These are phyloP conservation scores for Neoascia interrupta DNA, from an alignment of 2,888 invertebrate species.

Conservation along the genomic window DNA sequence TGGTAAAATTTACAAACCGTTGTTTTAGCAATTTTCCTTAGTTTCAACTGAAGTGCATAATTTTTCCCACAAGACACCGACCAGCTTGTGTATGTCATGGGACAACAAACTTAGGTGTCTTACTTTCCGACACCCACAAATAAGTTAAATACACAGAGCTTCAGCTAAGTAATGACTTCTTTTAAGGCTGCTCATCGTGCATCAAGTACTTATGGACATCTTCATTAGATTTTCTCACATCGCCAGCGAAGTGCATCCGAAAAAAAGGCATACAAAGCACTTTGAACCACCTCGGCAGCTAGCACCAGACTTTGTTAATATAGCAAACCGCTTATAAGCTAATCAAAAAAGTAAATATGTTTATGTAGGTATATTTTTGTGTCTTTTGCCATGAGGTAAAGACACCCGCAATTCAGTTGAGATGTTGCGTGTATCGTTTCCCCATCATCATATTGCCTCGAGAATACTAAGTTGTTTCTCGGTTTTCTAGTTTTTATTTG, in stretches of 20 bases:
- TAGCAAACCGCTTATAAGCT: constrained; percentile 38
- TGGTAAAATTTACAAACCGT: no score
- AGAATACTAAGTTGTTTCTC: neutral
- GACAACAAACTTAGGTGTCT: neutral
- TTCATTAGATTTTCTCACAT: constrained; percentile 30
- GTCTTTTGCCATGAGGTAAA: neutral
- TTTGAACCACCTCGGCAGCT: constrained; percentile 23
- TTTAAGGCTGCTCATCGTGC: neutral
- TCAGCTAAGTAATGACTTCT: constrained; percentile 4
- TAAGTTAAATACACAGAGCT: constrained; percentile 19
- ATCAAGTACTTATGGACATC: no score
- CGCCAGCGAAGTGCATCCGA: constrained; percentile 24
- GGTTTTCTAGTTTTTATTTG: constrained; percentile 18
- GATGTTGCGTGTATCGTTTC: constrained; percentile 7
- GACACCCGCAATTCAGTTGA: constrained; percentile 32
- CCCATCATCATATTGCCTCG: constrained; percentile 7
- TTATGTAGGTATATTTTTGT: constrained; percentile 27
- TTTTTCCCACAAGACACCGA: neutral
- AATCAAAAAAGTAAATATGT: constrained; percentile 38
- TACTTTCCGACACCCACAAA: no score
- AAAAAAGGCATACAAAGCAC: constrained; percentile 7
- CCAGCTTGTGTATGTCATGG: neutral
- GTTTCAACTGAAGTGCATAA: no score
- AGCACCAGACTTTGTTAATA: constrained; percentile 7
- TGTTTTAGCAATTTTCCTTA: no score